Evolutionary conservation across 2,888 invertebrate genomes (phyloP).

Genomic region (Cosmorhoe ocellata): DNA sequence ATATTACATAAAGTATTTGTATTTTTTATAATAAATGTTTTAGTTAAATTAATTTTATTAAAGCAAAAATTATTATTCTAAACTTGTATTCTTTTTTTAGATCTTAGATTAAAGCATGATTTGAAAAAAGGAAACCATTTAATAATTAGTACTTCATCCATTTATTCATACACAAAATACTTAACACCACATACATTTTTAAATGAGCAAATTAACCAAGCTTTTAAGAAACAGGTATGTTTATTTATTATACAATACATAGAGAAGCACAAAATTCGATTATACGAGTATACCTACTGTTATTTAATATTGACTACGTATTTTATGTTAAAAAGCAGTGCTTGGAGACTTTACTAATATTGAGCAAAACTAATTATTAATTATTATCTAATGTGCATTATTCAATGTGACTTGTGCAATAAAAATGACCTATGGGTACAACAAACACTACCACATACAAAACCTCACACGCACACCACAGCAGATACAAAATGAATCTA

Average conservation of each 20-base stretch:
- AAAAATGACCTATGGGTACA: conserved; percentile 48
- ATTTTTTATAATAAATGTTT: too few species aligned
- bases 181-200: conserved; percentile 19
- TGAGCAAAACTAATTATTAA: conserved; percentile 60
- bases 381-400: conserved; percentile 34
- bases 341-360: conserved; percentile 40
- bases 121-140: conserved; percentile 20
- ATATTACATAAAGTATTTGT: too few species aligned
- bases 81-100: too few species aligned
- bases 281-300: too few species aligned
- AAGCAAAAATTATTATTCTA: too few species aligned
- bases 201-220: conserved; percentile 25
- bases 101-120: too few species aligned
- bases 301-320: conserved; percentile 2
- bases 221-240: conserved; percentile 11
- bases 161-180: conserved; percentile 33
- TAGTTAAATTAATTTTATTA: too few species aligned
- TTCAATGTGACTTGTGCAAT: conserved; percentile 44
- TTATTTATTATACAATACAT: background rate
- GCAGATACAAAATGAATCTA: conserved; percentile 72
- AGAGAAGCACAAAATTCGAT: too few species aligned
- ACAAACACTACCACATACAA: conserved; percentile 42
- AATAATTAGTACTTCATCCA: conserved; percentile 31
- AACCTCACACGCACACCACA: conserved; percentile 33
- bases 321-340: conserved; percentile 37